These are phyloP conservation scores for Neodontobutis hainanensis DNA, from an alignment of 2,113 vertebrate species.

Conservation along the genomic window DNA sequence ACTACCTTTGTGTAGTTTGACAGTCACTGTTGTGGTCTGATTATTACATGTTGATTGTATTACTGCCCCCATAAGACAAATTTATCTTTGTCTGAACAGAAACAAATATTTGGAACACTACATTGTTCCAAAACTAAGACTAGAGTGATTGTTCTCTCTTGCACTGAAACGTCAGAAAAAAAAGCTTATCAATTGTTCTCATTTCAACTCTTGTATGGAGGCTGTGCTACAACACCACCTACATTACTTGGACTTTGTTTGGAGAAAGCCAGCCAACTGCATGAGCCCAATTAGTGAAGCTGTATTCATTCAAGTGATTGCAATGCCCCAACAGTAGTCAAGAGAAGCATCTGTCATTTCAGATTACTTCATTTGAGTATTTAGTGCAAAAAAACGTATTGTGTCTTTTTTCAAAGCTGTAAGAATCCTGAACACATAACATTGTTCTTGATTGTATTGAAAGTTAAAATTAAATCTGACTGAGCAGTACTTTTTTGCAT, in stretches of 20 bases:
- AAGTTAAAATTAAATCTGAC: not conserved
- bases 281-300: conserved; percentile 75
- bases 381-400: conserved; percentile 38
- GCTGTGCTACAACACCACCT: conserved; percentile 45
- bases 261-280: conserved; percentile 70
- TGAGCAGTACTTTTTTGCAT: not conserved
- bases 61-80: conserved; percentile 16
- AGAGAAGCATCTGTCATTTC: conserved; percentile 73
- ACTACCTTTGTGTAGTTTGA: conserved; percentile 46
- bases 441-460: not conserved
- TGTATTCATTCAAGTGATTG: conserved; percentile 73
- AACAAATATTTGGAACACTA: conserved; percentile 37
- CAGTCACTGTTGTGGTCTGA: conserved; percentile 51
- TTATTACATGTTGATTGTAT: not conserved
- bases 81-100: conserved; percentile 39
- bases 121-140: not conserved
- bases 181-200: conserved; percentile 31
- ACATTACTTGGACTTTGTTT: conserved; percentile 63
- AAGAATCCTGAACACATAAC: not conserved
- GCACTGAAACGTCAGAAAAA: conserved; percentile 38
- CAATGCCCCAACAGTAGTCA: conserved; percentile 64
- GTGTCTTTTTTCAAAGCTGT: not conserved
- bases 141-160: conserved; percentile 30
- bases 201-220: conserved; percentile 34
- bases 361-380: conserved; percentile 67